Conservation (phyloP, 2,797 vertebrate species). For the Pogonophryne albipinna region DNA sequence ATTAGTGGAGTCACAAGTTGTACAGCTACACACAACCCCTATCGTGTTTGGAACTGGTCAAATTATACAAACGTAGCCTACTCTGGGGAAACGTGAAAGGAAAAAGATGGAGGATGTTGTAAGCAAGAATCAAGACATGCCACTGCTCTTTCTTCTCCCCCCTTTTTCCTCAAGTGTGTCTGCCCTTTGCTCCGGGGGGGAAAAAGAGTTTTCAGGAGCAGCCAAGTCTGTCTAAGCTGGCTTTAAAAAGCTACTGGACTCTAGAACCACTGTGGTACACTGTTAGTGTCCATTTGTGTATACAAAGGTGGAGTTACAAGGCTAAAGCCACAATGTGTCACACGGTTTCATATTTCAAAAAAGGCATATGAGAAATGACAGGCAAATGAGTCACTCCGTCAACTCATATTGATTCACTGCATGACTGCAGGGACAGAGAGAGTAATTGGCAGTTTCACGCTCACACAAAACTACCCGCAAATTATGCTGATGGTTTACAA, state of each 20-base stretch:
- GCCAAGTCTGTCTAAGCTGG: slow-evolving; percentile 73
- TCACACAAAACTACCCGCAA: slow-evolving; percentile 48
- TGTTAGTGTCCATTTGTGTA: slow-evolving; percentile 43
- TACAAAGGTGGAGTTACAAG: slow-evolving; percentile 21
- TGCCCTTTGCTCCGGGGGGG: slow-evolving; percentile 47
- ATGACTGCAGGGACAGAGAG: slow-evolving; percentile 57
- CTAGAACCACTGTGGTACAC: slow-evolving; percentile 20
- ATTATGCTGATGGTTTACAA: slow-evolving; percentile 62
- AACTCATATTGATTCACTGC: slow-evolving; percentile 72
- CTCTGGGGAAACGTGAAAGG: slow-evolving; percentile 56
- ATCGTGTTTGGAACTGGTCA: slow-evolving; percentile 56
- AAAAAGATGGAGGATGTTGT: slow-evolving; percentile 69
- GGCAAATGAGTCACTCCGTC: slow-evolving; percentile 76
- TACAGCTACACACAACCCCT: slow-evolving; percentile 22
- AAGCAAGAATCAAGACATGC: slow-evolving; percentile 61
- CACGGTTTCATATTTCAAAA: slow-evolving; percentile 71
- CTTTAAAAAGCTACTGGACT: slow-evolving; percentile 54
- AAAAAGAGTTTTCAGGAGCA: slow-evolving; percentile 67
- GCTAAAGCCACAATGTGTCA: slow-evolving; percentile 60
- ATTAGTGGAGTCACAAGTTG: slow-evolving; percentile 41
- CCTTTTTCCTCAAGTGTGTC: slow-evolving; percentile 58
- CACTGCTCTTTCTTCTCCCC: slow-evolving; percentile 30
- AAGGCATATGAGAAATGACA: slow-evolving; percentile 66
- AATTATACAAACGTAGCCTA: slow-evolving; percentile 47
- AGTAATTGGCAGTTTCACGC: slow-evolving; percentile 76